A percentile compares a stretch with the other conserved stretches of the same genome.
Evolutionary conservation across 1,140 invertebrate genomes (phyloP).

Genomic region (Leguminivora glycinivorella): DNA sequence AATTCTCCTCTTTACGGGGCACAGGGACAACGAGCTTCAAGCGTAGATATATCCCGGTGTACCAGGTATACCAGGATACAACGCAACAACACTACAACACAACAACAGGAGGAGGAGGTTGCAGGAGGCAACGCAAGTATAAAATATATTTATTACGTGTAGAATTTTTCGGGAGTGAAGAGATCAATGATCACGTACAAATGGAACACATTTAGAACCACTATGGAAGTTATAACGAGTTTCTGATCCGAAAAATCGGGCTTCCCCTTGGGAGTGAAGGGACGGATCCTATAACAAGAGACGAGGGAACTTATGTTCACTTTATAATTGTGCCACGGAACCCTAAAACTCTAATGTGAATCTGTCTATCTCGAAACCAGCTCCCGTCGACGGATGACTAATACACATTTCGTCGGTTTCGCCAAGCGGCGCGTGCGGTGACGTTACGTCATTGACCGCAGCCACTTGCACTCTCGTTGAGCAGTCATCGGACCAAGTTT

Average conservation of each 20-base stretch:
- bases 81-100: no score
- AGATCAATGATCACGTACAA: background rate
- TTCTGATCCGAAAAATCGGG: background rate
- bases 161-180: background rate
- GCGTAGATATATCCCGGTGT: no score
- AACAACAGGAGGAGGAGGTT: no score
- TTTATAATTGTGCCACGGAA: background rate
- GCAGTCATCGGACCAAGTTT: background rate
- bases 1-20: no score
- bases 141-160: no score
- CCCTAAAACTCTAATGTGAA: background rate
- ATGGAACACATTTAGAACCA: background rate
- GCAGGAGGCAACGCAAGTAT: no score
- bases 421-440: background rate
- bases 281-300: background rate
- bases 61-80: no score
- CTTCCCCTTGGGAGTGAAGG: background rate
- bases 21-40: no score
- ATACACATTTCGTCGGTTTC: background rate
- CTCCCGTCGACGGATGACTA: slow-evolving; percentile 4
- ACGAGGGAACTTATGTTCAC: background rate
- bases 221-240: background rate
- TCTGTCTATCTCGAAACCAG: slow-evolving; percentile 2
- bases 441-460: background rate
- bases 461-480: slow-evolving; percentile 3